Conservation (phyloP, 2,113 vertebrate genomes). For the Oostethus manadensis region DNA sequence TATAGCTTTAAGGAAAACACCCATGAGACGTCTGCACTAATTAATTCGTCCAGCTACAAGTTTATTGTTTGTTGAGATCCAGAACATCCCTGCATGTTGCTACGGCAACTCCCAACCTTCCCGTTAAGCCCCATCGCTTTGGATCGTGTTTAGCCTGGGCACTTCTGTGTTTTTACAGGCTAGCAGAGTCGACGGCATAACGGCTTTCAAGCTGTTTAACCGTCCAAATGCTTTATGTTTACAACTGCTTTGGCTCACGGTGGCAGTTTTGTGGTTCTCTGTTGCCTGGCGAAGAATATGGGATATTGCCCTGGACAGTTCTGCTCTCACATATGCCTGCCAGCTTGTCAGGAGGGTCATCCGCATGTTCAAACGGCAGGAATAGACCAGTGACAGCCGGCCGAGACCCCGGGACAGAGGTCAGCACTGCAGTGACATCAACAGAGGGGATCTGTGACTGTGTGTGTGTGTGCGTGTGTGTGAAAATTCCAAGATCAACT, state of each 20-base stretch:
- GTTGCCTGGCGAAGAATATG: constrained; percentile 22
- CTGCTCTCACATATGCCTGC: constrained; percentile 36
- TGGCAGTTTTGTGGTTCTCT: constrained; percentile 31
- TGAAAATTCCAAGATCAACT: constrained; percentile 28
- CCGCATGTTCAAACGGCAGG: constrained; percentile 52
- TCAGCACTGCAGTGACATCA: constrained; percentile 55
- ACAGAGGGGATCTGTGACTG: constrained; percentile 20
- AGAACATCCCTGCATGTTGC: constrained; percentile 21
- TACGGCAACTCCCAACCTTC: constrained; percentile 7
- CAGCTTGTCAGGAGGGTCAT: constrained; percentile 55
- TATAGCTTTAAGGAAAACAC: constrained; percentile 55
- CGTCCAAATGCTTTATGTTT: constrained; percentile 32
- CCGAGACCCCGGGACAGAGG: constrained; percentile 65
- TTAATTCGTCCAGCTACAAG: constrained; percentile 52
- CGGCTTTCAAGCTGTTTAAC: constrained; percentile 26
- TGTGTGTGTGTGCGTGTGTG: constrained; percentile 25
- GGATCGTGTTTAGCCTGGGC: constrained; percentile 36
- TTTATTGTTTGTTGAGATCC: constrained; percentile 39
- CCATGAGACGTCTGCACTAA: constrained; percentile 41
- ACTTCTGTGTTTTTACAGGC: constrained; percentile 17
- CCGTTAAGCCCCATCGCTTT: constrained; percentile 26
- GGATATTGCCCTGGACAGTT: constrained; percentile 38
- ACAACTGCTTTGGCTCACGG: constrained; percentile 12
- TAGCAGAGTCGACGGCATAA: constrained; percentile 44
- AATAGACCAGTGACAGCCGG: constrained; percentile 62